Evolutionary conservation across 2,888 invertebrate species (phyloP).

Genomic region (Scaptomyza polygonia): DNA sequence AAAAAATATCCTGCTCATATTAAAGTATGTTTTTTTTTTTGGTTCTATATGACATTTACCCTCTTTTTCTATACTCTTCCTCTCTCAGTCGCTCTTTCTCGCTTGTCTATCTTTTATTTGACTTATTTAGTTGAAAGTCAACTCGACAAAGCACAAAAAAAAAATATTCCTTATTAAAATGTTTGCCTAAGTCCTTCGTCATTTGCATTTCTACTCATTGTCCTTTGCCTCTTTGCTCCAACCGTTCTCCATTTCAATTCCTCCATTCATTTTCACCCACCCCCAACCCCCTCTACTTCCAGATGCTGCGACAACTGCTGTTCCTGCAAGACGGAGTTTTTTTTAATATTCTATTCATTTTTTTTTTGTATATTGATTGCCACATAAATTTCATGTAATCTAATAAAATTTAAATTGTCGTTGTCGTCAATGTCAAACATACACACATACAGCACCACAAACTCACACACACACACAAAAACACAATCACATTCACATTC

Average conservation of each 20-base stretch:
- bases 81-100: not conserved
- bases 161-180: conserved; percentile 69
- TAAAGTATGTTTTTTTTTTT: conserved; percentile 41
- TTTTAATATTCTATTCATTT: too few species aligned
- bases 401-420: conserved; percentile 80
- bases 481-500: not conserved
- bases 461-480: conserved; percentile 17
- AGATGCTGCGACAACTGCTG: conserved; percentile 1
- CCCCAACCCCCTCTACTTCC: not conserved
- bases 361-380: conserved; percentile 71
- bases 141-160: conserved; percentile 20
- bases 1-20: conserved; percentile 46
- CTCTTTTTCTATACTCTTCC: not conserved
- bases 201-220: conserved; percentile 66
- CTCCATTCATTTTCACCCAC: too few species aligned
- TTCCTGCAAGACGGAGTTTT: conserved; percentile 39
- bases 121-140: conserved; percentile 69
- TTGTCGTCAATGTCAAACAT: conserved; percentile 49
- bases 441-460: not conserved
- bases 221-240: not conserved
- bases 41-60: conserved; percentile 31
- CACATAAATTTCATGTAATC: conserved; percentile 78
- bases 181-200: conserved; percentile 49
- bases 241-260: not conserved
- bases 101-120: conserved; percentile 43